Percentiles rank a stretch among this genome's conserved stretches.
These are phyloP conservation scores for Arvicola amphibius DNA, from an alignment of 2,797 vertebrate genomes.

Conservation along the genomic window DNA sequence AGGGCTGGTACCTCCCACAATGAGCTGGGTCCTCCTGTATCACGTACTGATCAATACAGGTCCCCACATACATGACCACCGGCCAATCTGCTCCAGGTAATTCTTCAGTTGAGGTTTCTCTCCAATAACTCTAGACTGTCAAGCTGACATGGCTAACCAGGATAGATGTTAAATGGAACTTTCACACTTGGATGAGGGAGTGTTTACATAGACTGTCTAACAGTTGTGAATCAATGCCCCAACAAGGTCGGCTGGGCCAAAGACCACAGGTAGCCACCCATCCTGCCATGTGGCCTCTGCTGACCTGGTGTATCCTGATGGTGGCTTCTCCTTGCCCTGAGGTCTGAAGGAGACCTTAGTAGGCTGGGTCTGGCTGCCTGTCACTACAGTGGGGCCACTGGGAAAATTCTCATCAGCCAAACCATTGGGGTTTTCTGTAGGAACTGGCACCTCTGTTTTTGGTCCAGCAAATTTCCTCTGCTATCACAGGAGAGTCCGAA, in stretches of 20 bases:
- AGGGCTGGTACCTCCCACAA: not conserved
- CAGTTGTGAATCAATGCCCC: not conserved
- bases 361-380: not conserved
- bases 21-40: not conserved
- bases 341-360: not conserved
- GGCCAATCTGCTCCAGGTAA: not conserved
- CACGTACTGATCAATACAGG: not conserved
- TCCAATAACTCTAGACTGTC: not conserved
- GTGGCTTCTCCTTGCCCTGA: not conserved
- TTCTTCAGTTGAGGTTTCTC: not conserved
- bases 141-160: not conserved
- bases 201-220: rapidly evolving
- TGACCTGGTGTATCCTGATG: not conserved
- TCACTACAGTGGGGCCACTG: not conserved
- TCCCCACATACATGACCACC: not conserved
- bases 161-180: not conserved
- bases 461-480: not conserved
- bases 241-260: too few relatives aligned
- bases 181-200: not conserved
- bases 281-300: not conserved
- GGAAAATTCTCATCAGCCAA: not conserved
- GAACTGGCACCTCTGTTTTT: not conserved
- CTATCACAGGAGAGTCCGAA: not conserved
- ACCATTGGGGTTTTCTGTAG: not conserved
- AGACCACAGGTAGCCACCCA: not conserved